Base-by-base conservation (phyloP, 2,797 vertebrate genomes). In the Mormyrus hasselquistii region DNA sequence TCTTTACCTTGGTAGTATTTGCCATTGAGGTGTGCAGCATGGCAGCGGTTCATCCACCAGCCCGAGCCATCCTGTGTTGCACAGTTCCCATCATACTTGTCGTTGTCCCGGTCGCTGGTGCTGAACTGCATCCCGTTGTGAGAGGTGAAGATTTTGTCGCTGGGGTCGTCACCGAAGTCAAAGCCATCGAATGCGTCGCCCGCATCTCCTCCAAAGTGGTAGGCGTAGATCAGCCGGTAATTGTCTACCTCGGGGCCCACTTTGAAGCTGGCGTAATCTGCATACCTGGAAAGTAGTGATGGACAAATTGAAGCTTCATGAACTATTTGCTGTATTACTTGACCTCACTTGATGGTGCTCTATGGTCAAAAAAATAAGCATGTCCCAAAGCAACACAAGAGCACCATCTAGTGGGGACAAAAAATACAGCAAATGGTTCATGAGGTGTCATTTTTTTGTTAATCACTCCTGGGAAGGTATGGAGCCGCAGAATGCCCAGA, bases 1-100 rank as follows among this genome's bases (percentile, higher is more conserved):
- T 3, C n/a, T 91, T 93, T 94, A 99, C 98, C 97, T 92, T 1
- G 87, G 91, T 99, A 98, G 91, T 99, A 99, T 96, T 95, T 94
- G 91, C 99, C 99, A 2, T 99, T 99, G 92, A 99, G 95, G 91
- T 99, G 97, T 55, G 93, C 98, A 53, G 99, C 99, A 0, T 99
- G 98, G 57, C 99, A 99, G 55, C 95, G 97, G 88, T 99, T 99
- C 99, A 99, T 99, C 99, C 99, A 99, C 99, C 99, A 99, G 6
- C 99, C 99, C 2, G 98, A 97, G 50, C 97, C 96, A 0, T 99
- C 98, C 93, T 99, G 96, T 79, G 91, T 89, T 22, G 98, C 99
- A 89, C 98, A 99, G 95, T 97, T 97, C 69, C 96, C 96, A 0
- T 93, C 88, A 2, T 91, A 99, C n/a, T 94, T 97, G 92, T 99